Conservation (phyloP, 2,888 invertebrate genomes). For the Macaria liturata region DNA sequence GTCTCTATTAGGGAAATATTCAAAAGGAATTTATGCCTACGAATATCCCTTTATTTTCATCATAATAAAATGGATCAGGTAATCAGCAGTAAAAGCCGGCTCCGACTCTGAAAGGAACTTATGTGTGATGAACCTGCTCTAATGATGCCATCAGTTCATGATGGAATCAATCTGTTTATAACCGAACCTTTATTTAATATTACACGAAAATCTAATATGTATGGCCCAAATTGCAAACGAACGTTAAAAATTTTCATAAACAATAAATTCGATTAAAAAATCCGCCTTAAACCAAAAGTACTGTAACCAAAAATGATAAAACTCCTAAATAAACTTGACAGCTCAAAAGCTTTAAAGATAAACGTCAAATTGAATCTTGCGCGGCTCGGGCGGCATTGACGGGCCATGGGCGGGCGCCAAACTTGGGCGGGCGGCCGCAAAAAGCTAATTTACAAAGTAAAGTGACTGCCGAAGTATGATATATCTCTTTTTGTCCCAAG, state of each 20-base stretch:
- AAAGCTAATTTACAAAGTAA: constrained; percentile 21
- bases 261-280: no score
- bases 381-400: no score
- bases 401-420: constrained; percentile 2
- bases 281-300: not conserved
- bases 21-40: constrained; percentile 30
- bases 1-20: constrained; percentile 36
- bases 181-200: no score
- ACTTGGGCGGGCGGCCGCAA: constrained; percentile 2
- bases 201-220: no score
- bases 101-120: not conserved
- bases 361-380: constrained; percentile 16
- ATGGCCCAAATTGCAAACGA: no score
- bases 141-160: no score
- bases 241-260: no score
- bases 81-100: constrained; percentile 11
- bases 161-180: no score
- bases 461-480: constrained; percentile 15
- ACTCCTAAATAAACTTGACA: constrained; percentile 12
- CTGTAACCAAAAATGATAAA: constrained; percentile 2
- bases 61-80: constrained; percentile 22
- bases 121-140: constrained; percentile 4
- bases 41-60: constrained; percentile 26
- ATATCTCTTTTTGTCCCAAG: constrained; percentile 3
- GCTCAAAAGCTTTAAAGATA: constrained; percentile 15